Conservation (phyloP, 2,113 vertebrate genomes). For the Cyprinodon tularosa region DNA sequence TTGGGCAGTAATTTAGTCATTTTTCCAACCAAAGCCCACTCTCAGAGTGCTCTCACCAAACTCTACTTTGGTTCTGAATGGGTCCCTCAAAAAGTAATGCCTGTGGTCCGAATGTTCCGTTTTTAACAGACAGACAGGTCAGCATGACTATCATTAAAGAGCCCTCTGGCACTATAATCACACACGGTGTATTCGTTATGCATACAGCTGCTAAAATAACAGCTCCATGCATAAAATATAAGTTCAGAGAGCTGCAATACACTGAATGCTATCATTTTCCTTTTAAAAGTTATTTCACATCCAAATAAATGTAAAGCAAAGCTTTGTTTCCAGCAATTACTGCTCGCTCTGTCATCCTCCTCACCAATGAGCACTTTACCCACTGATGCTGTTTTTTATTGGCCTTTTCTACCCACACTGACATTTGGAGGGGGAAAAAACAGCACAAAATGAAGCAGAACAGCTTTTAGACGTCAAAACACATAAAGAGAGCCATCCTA, state of each 20-base stretch:
- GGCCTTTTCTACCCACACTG: constrained; percentile 27
- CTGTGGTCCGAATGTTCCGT: constrained; percentile 3
- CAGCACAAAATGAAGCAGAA: constrained; percentile 26
- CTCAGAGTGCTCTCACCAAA: neutral
- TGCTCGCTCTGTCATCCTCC: constrained; percentile 2
- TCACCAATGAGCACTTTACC: constrained; percentile 29
- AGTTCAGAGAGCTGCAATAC: constrained; percentile 4
- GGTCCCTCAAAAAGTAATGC: constrained; percentile 2
- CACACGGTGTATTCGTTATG: constrained; percentile 11
- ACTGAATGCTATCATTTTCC: constrained; percentile 27
- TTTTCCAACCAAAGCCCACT: neutral
- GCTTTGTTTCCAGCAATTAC: constrained; percentile 45
- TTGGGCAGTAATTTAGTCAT: constrained; percentile 2
- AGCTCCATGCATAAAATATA: neutral
- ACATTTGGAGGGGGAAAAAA: constrained; percentile 51
- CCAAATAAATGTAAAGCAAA: constrained; percentile 19
- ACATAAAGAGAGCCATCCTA: neutral
- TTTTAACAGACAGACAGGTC: constrained; percentile 26
- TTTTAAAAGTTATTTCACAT: constrained; percentile 49
- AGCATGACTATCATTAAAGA: constrained; percentile 28
- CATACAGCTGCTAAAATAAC: constrained; percentile 25
- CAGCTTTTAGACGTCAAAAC: neutral
- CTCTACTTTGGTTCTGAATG: constrained; percentile 3
- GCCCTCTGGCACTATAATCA: constrained; percentile 25
- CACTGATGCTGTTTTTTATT: constrained; percentile 2